Conservation (phyloP, 2,797 vertebrate genomes). For the Amphiprion clarkii region DNA sequence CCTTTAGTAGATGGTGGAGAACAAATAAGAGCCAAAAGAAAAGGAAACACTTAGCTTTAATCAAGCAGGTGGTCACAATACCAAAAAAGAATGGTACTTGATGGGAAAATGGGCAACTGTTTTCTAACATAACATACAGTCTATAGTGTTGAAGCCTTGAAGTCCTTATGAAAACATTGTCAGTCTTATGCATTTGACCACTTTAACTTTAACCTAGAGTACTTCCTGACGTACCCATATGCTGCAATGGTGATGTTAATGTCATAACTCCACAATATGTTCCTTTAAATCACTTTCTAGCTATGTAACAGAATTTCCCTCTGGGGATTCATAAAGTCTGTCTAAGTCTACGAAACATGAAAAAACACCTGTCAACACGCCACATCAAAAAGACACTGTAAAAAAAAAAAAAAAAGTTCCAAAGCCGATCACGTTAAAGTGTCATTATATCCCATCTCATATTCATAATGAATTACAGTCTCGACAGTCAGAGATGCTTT, state of each 20-base stretch:
- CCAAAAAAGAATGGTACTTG: background rate
- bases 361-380: conserved; percentile 50
- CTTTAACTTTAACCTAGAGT: background rate
- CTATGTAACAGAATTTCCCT: too few species aligned
- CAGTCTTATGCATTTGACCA: too few species aligned
- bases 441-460: conserved; percentile 54
- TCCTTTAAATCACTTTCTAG: conserved; percentile 10
- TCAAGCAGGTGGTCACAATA: background rate
- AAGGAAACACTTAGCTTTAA: background rate
- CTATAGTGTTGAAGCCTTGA: too few species aligned
- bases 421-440: conserved; percentile 37
- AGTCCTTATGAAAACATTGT: too few species aligned
- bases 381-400: background rate
- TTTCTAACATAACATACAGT: too few species aligned
- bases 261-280: background rate
- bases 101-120: too few species aligned
- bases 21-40: background rate
- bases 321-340: too few species aligned
- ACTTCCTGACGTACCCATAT: background rate
- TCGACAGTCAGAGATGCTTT: conserved; percentile 42
- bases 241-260: conserved; percentile 3
- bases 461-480: conserved; percentile 53
- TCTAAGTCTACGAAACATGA: conserved; percentile 12
- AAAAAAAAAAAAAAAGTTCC: conserved; percentile 17
- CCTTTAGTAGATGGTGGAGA: background rate